Evolutionary conservation across 2,888 invertebrate genomes (phyloP), one percentile per base, ranked within the genome.

Genomic region (Cabera pusaria): DNA sequence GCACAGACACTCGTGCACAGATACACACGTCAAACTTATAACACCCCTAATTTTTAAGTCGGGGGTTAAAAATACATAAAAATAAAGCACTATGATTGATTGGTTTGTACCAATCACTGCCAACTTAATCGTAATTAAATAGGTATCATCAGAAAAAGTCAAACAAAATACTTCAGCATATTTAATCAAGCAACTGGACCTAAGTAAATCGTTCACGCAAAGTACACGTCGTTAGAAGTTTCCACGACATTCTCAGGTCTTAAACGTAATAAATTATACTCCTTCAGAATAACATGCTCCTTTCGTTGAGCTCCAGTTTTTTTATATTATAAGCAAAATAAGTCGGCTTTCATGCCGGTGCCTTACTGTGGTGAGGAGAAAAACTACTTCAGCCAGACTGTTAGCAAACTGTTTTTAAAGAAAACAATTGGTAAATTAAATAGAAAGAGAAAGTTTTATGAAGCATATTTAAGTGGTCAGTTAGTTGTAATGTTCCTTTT

Each of bases 201-300:
- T 19, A 22, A 6, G 5, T 33, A 34, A 39, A 28, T 3, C 29
- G 21, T 20, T 37, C 32, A 49, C 19, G 33, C 17, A 56, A 38
- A 47, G 40, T 42, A 44, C 36, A 39, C 40, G 16, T 24, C 34
- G 24, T 23, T 34, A 53, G 41, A 57, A 60, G 52, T 51, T 59
- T 59, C 51, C 58, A 52, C 54, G 61, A 55, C 64, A 62, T 64
- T 60, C 57, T 56, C 51, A 46, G 53, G 50, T 54, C 50, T 59
- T 52, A 52, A 59, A 59, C 51, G 67, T 58, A 72, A 77, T 76
- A 73, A 77, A 74, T 75, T 74, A 75, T 63, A 70, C 64, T 64
- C 58, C 65, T 62, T 60, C 64, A 58, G 59, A 68, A 71, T 61
- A 69, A 64, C 64, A 63, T 60, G 58, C 57, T 50, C 42, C 54